These are phyloP conservation scores for Brotula barbata DNA, from an alignment of 2,797 vertebrate genomes.

Conservation along the genomic window DNA sequence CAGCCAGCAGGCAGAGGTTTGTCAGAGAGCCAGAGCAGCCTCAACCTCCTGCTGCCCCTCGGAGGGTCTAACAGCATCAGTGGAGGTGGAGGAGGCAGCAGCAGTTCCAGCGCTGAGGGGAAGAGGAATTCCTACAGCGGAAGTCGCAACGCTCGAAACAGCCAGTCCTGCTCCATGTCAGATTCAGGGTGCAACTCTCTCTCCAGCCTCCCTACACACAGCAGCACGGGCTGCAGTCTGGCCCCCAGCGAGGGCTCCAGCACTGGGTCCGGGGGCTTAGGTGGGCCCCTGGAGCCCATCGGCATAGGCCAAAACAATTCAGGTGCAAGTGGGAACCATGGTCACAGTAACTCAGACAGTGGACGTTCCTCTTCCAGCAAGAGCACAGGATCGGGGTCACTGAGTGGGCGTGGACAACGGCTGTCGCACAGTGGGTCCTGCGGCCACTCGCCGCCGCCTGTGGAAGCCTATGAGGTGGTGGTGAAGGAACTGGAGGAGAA, in stretches of 20 bases:
- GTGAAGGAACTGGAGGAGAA: slow-evolving; percentile 95
- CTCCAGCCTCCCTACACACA: slow-evolving; percentile 95
- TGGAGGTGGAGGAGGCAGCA: slow-evolving; percentile 50
- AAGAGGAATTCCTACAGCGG: slow-evolving; percentile 86
- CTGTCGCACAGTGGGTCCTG: slow-evolving; percentile 93
- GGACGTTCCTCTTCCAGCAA: slow-evolving; percentile 93
- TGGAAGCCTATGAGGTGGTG: slow-evolving; percentile 86
- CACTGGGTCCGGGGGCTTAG: slow-evolving; percentile 54
- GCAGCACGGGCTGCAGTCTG: slow-evolving; percentile 89
- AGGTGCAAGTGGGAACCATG: slow-evolving; percentile 67
- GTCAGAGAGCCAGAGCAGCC: slow-evolving; percentile 93
- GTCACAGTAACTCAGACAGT: slow-evolving; percentile 93
- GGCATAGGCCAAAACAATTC: slow-evolving; percentile 59
- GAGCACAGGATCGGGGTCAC: slow-evolving; percentile 88
- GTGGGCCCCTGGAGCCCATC: slow-evolving; percentile 68
- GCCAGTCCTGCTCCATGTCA: slow-evolving; percentile 90
- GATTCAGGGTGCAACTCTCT: slow-evolving; percentile 97
- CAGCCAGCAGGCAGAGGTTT: slow-evolving; percentile 81
- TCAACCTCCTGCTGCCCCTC: slow-evolving; percentile 87
- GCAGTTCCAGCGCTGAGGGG: slow-evolving; percentile 71
- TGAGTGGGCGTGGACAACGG: slow-evolving; percentile 86
- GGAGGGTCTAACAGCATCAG: slow-evolving; percentile 41
- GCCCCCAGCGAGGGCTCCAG: slow-evolving; percentile 83
- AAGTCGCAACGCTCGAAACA: slow-evolving; percentile 78
- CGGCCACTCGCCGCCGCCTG: slow-evolving; percentile 83